Conservation (phyloP, 2,888 invertebrate genomes). For the Oscheius sp. region DNA sequence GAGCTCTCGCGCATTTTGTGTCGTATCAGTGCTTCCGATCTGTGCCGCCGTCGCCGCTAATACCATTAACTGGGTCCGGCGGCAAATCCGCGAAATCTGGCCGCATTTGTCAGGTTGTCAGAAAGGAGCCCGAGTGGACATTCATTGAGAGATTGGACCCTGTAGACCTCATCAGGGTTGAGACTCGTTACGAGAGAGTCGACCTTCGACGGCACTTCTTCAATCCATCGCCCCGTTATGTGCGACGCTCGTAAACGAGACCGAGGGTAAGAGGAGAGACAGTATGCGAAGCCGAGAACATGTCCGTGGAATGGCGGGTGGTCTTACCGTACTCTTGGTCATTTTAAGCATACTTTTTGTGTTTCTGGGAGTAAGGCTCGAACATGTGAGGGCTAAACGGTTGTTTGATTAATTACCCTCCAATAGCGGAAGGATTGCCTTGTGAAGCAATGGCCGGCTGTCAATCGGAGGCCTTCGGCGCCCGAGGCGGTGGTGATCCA, state of each 20-base stretch:
- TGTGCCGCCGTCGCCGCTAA: constrained; percentile 23
- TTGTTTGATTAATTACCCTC: too few relatives aligned
- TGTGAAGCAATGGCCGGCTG: constrained; percentile 7
- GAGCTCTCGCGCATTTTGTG: background rate
- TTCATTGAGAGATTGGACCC: constrained; percentile 22
- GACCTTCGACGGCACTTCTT: constrained; percentile 29
- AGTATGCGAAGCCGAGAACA: constrained; percentile 18
- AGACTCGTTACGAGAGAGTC: constrained; percentile 7
- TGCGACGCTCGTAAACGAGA: constrained; percentile 27
- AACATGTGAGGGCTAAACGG: too few relatives aligned
- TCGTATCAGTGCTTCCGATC: constrained; percentile 36
- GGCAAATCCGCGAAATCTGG: constrained; percentile 39
- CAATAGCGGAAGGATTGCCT: background rate
- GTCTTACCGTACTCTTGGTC: constrained; percentile 17
- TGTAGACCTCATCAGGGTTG: background rate
- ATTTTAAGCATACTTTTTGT: background rate
- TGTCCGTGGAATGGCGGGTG: constrained; percentile 11
- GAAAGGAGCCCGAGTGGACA: constrained; percentile 14
- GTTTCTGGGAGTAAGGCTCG: too few relatives aligned
- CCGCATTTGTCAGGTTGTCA: constrained; percentile 35
- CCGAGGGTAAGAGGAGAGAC: background rate
- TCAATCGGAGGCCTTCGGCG: constrained; percentile 23
- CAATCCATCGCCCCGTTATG: constrained; percentile 21
- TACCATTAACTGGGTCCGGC: constrained; percentile 36
- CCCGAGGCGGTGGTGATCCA: constrained; percentile 33